Conservation (phyloP, 2,888 invertebrate species). For the Copidosoma aretas region DNA sequence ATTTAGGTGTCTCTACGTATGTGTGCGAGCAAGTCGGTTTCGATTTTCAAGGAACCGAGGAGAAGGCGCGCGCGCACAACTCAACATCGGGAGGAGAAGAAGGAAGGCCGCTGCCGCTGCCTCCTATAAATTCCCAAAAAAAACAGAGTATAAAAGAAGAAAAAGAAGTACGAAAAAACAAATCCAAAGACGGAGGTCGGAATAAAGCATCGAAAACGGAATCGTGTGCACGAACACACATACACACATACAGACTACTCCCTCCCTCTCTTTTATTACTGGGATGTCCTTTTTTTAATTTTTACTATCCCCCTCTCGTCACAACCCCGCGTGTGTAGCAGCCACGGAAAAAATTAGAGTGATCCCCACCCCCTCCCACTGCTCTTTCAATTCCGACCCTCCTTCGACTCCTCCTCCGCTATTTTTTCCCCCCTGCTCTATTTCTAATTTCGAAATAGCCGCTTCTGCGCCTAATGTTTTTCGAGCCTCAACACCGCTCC, state of each 20-base stretch:
- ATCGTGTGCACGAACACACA: too few relatives aligned
- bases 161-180: background rate
- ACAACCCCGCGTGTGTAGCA: background rate
- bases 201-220: too few relatives aligned
- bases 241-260: background rate
- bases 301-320: background rate
- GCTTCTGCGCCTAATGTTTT: slow-evolving; percentile 14
- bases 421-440: slow-evolving; percentile 16
- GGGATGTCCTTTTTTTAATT: slow-evolving; percentile 3
- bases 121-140: too few relatives aligned
- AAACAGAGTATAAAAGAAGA: too few relatives aligned
- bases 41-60: slow-evolving; percentile 17
- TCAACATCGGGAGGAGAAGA: background rate
- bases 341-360: background rate
- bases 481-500: slow-evolving; percentile 14
- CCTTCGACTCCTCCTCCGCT: background rate
- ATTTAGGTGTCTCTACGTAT: background rate
- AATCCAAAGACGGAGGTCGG: background rate
- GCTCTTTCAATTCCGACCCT: background rate
- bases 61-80: background rate
- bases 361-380: background rate
- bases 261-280: background rate
- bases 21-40: background rate
- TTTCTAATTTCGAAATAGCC: slow-evolving; percentile 17
- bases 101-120: background rate